phyloP scores from a whole-genome alignment of 2,888 invertebrate species.

The Xanthorhoe designata region DNA sequence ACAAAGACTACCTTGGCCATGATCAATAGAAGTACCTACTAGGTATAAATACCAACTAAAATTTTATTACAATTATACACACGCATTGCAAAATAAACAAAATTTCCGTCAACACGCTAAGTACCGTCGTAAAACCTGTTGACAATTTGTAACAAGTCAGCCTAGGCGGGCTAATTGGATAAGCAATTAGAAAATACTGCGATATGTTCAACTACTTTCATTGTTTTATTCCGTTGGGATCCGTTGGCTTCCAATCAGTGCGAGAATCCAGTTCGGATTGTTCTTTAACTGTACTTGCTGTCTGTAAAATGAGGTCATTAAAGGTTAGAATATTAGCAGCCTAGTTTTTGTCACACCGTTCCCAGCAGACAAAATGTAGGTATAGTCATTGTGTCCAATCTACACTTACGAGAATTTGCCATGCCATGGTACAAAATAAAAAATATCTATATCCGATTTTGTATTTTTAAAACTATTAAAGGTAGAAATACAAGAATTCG shows the following conservation, averaged over 20 bases:
- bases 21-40: constrained; percentile 22
- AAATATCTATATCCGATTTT: too few relatives aligned
- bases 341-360: too few relatives aligned
- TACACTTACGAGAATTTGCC: too few relatives aligned
- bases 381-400: too few relatives aligned
- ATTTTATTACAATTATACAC: constrained; percentile 15
- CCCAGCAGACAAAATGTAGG: too few relatives aligned
- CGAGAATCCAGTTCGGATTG: constrained; percentile 8
- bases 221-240: constrained; percentile 40
- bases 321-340: neutral
- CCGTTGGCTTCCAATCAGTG: constrained; percentile 24
- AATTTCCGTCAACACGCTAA: constrained; percentile 28
- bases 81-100: constrained; percentile 12
- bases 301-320: too few relatives aligned
- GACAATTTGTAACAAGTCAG: constrained; percentile 40
- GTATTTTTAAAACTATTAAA: too few relatives aligned
- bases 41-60: neutral
- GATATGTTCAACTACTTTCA: constrained; percentile 35
- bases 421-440: too few relatives aligned
- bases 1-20: constrained; percentile 55
- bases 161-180: constrained; percentile 41
- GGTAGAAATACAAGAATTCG: too few relatives aligned
- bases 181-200: constrained; percentile 47
- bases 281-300: neutral
- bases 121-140: constrained; percentile 21